Conservation (phyloP, 1,140 invertebrate genomes). For the Andricus grossulariae region DNA sequence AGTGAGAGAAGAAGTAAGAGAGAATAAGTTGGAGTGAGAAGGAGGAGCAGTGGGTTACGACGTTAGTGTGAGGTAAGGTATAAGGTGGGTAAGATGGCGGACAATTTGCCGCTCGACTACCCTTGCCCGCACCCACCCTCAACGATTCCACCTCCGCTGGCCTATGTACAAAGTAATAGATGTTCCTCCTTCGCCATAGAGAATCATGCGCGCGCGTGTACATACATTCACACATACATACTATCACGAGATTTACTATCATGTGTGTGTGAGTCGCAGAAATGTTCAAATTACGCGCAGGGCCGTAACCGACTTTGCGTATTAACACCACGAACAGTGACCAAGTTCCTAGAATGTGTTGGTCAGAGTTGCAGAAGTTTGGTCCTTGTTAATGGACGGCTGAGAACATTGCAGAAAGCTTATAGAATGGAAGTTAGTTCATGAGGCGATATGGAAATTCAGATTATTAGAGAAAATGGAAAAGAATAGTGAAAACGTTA, state of each 20-base stretch:
- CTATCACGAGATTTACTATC: constrained; percentile 39
- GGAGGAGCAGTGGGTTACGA: constrained; percentile 42
- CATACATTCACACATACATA: constrained; percentile 43
- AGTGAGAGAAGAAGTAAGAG: constrained; percentile 50
- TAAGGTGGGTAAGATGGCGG: constrained; percentile 77
- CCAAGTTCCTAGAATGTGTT: constrained; percentile 24
- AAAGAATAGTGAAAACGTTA: too few species aligned
- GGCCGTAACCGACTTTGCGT: constrained; percentile 1
- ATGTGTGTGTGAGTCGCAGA: constrained; percentile 32
- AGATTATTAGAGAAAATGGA: too few species aligned
- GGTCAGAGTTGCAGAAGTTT: background rate
- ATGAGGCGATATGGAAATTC: too few species aligned
- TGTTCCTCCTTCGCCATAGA: constrained; percentile 70
- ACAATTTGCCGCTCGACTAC: constrained; percentile 77
- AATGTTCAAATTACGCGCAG: constrained; percentile 23
- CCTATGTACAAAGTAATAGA: constrained; percentile 73
- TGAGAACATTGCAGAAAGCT: background rate
- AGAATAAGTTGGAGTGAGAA: constrained; percentile 52
- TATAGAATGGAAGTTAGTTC: background rate
- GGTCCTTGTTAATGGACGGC: background rate
- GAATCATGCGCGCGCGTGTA: constrained; percentile 41
- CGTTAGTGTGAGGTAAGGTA: constrained; percentile 68
- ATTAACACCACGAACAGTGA: constrained; percentile 16
- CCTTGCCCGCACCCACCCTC: constrained; percentile 71
- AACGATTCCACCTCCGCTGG: constrained; percentile 62